phyloP scores from a whole-genome alignment of 1,140 invertebrate genomes.

The Achatina immaculata region DNA sequence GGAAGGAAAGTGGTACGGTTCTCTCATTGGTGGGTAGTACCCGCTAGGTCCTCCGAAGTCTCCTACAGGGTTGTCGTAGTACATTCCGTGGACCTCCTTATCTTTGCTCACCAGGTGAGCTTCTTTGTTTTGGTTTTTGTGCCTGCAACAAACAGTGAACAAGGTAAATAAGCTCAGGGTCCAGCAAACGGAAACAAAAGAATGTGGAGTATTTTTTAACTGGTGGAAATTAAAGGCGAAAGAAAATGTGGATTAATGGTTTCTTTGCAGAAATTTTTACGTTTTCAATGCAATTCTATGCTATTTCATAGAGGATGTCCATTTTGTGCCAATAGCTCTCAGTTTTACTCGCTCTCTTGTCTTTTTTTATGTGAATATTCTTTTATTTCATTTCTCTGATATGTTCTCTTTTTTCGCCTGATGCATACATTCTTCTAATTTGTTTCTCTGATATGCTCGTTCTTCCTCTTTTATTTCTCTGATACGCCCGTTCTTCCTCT shows the following conservation, averaged over 20 bases:
- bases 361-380: too few relatives aligned
- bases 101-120: conserved; percentile 10
- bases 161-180: background rate
- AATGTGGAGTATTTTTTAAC: background rate
- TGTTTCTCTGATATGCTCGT: too few relatives aligned
- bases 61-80: conserved; percentile 27
- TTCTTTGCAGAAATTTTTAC: background rate
- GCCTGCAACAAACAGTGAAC: background rate
- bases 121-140: conserved; percentile 21
- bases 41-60: background rate
- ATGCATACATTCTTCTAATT: too few relatives aligned
- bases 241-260: background rate
- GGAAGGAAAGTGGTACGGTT: conserved; percentile 23
- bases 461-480: too few relatives aligned
- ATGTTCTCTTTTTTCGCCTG: too few relatives aligned
- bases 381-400: too few relatives aligned
- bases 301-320: background rate
- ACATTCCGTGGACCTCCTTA: background rate
- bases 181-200: background rate
- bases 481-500: too few relatives aligned
- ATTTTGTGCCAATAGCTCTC: background rate
- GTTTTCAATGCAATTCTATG: background rate
- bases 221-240: background rate
- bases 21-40: background rate
- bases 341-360: too few relatives aligned